Percentiles rank a stretch among this genome's conserved stretches.
phyloP scores from a whole-genome alignment of 2,797 vertebrate genomes.

The Syndactyla subalaris region DNA sequence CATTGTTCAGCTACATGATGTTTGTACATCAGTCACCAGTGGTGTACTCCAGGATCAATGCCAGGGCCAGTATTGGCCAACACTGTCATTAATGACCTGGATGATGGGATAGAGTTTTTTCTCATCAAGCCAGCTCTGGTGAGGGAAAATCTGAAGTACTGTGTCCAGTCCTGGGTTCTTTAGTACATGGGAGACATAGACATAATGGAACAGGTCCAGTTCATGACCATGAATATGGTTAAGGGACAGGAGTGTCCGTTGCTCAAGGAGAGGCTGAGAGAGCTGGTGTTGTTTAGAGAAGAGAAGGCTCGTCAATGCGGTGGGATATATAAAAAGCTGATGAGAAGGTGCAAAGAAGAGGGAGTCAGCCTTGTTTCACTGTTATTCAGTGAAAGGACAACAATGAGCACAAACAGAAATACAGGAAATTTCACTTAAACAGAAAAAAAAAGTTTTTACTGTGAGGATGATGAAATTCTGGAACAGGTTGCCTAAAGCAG shows the following conservation, averaged over 20 bases:
- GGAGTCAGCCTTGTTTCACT: not conserved
- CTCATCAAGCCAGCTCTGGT: not conserved
- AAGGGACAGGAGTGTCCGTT: not conserved
- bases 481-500: not conserved
- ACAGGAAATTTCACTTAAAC: not conserved
- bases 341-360: not conserved
- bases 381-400: not conserved
- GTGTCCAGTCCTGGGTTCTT: not conserved
- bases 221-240: not conserved
- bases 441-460: not conserved
- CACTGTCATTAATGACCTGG: not conserved
- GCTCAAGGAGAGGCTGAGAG: not conserved
- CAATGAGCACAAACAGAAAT: not conserved
- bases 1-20: not conserved
- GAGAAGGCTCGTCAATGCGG: not conserved
- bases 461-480: not conserved
- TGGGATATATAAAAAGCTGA: not conserved
- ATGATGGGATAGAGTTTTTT: rapidly evolving
- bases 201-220: not conserved
- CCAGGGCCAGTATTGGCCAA: not conserved
- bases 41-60: too few species aligned
- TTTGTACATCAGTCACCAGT: not conserved
- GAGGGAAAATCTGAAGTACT: not conserved
- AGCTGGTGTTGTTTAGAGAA: not conserved
- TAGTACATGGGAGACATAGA: not conserved